phyloP scores from a whole-genome alignment of 2,888 invertebrate genomes.

The Apodemia zela region DNA sequence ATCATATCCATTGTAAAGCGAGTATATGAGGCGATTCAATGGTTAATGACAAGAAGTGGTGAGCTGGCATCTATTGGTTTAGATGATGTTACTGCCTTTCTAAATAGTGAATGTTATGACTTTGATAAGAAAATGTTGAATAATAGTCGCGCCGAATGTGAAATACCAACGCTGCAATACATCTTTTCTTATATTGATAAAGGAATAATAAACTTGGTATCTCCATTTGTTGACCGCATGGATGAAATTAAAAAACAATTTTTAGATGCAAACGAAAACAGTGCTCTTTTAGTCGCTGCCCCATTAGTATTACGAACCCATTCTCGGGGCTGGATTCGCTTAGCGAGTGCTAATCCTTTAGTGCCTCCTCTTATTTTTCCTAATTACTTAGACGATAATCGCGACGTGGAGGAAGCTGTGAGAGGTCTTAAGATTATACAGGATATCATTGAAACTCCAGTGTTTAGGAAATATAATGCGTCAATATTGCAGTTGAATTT shows the following conservation, averaged over 20 bases:
- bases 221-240: slow-evolving; percentile 33
- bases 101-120: slow-evolving; percentile 52
- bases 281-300: slow-evolving; percentile 40
- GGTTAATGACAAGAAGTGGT: slow-evolving; percentile 37
- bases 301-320: slow-evolving; percentile 45
- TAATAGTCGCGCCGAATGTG: slow-evolving; percentile 39
- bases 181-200: slow-evolving; percentile 44
- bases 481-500: too few species aligned
- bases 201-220: slow-evolving; percentile 32
- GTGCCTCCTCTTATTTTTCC: slow-evolving; percentile 42
- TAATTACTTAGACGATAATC: too few species aligned
- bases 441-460: too few species aligned
- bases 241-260: slow-evolving; percentile 41
- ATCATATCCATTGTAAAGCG: slow-evolving; percentile 26
- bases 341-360: slow-evolving; percentile 43
- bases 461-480: too few species aligned
- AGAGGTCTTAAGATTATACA: too few species aligned
- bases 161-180: slow-evolving; percentile 40
- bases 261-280: slow-evolving; percentile 36
- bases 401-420: too few species aligned
- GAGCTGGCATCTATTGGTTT: slow-evolving; percentile 50
- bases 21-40: slow-evolving; percentile 32
- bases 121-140: slow-evolving; percentile 22
- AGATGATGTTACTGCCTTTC: slow-evolving; percentile 45
- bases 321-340: slow-evolving; percentile 47